Conservation (phyloP, 2,888 invertebrate genomes). For the Carabus problematicus region DNA sequence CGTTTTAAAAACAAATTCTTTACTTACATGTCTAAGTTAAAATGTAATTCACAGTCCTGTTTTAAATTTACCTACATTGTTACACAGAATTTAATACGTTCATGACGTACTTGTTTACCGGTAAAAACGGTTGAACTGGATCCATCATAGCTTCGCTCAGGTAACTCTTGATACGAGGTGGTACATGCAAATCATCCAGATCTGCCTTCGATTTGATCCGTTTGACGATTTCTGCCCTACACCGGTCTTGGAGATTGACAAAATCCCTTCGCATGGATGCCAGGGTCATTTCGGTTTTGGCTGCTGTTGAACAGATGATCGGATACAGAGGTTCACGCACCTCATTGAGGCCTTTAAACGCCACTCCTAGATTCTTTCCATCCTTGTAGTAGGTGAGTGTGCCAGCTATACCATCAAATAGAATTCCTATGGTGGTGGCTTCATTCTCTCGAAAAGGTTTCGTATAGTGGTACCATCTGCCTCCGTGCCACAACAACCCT, state of each 20-base stretch:
- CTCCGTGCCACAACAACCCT: conserved; percentile 73
- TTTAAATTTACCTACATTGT: background rate
- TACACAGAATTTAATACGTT: conserved; percentile 45
- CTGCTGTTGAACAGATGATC: conserved; percentile 75
- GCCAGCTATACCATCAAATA: conserved; percentile 73
- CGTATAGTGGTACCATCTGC: conserved; percentile 67
- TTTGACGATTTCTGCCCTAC: conserved; percentile 68
- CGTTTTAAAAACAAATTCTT: background rate
- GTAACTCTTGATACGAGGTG: conserved; percentile 65
- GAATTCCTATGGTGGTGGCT: conserved; percentile 70
- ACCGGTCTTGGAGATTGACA: conserved; percentile 72
- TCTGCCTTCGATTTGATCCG: conserved; percentile 61
- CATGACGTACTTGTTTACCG: conserved; percentile 52
- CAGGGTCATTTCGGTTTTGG: conserved; percentile 76
- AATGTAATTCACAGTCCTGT: conserved; percentile 7
- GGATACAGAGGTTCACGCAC: conserved; percentile 71
- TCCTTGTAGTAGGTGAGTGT: conserved; percentile 73
- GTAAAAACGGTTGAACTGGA: conserved; percentile 53
- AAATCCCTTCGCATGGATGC: conserved; percentile 68
- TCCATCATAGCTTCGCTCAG: conserved; percentile 64
- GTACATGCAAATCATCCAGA: conserved; percentile 65
- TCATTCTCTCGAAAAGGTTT: conserved; percentile 74
- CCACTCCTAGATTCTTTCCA: conserved; percentile 72
- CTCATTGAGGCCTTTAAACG: conserved; percentile 70
- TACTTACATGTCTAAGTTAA: conserved; percentile 6